Evolutionary conservation across 1,140 invertebrate genomes (phyloP).

Genomic region (Odontomachus brunneus): DNA sequence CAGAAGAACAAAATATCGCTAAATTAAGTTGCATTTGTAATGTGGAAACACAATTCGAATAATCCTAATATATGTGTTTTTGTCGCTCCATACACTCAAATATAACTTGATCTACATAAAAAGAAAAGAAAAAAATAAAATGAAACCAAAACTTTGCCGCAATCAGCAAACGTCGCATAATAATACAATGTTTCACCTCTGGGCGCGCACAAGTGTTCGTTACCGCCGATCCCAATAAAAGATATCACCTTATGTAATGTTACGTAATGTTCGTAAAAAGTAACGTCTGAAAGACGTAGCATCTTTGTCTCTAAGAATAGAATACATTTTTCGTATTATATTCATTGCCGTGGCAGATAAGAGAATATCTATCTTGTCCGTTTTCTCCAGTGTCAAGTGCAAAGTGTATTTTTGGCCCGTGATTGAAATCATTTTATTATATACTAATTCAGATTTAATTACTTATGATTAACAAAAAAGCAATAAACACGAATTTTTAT

Average conservation of each 20-base stretch:
- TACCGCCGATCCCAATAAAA: constrained; percentile 11
- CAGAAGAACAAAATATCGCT: too few species aligned
- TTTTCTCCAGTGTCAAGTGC: not conserved
- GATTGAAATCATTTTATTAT: not conserved
- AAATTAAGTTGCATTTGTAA: too few species aligned
- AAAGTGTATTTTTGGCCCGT: not conserved
- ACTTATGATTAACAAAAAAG: too few species aligned
- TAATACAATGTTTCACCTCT: constrained; percentile 25
- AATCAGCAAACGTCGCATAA: constrained; percentile 16
- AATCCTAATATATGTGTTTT: too few species aligned
- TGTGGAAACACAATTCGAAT: too few species aligned
- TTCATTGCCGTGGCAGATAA: constrained; percentile 1
- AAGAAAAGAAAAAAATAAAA: not conserved
- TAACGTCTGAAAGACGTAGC: not conserved
- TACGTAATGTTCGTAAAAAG: constrained; percentile 11
- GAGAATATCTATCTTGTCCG: constrained; percentile 17
- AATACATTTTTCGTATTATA: not conserved
- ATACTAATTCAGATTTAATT: too few species aligned
- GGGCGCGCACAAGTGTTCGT: constrained; percentile 10
- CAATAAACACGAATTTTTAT: too few species aligned
- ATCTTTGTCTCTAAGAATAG: not conserved
- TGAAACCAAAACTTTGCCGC: constrained; percentile 30
- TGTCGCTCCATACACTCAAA: not conserved
- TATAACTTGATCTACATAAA: not conserved
- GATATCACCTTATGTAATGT: constrained; percentile 35